Conservation (phyloP, 2,797 vertebrate species). For the Emys orbicularis region DNA sequence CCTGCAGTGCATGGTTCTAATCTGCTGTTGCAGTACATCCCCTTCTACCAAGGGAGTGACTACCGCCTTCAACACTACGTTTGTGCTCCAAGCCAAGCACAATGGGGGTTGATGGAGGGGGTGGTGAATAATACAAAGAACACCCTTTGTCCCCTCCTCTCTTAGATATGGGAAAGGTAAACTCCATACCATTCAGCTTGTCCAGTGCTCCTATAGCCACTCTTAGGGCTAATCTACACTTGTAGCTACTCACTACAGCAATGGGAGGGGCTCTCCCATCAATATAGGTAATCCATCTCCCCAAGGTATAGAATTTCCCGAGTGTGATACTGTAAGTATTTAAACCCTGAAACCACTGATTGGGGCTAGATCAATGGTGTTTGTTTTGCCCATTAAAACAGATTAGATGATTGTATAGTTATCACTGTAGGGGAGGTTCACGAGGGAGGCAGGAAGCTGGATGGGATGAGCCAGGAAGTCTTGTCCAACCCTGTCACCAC, state of each 20-base stretch:
- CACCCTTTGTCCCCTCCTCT: too few species aligned
- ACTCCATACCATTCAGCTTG: not conserved
- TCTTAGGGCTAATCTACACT: not conserved
- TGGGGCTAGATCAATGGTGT: not conserved
- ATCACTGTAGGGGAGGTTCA: not conserved
- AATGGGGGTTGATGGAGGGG: not conserved
- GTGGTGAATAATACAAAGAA: not conserved
- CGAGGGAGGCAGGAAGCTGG: not conserved
- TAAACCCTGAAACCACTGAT: not conserved
- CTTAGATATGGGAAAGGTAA: too few species aligned
- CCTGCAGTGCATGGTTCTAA: not conserved
- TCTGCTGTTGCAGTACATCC: not conserved
- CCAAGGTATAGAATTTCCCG: not conserved
- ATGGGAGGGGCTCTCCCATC: not conserved
- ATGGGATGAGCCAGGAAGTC: constrained; percentile 17
- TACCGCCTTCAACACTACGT: not conserved
- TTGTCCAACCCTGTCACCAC: not conserved
- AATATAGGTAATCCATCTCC: not conserved
- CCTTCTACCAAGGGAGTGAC: not conserved
- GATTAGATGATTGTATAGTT: not conserved
- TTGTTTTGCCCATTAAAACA: not conserved
- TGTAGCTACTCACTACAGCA: not conserved
- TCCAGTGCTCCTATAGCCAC: not conserved
- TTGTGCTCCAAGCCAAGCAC: not conserved
- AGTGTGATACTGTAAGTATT: not conserved